Conservation (phyloP, 2,113 vertebrate genomes). For the Ophiodon elongatus region DNA sequence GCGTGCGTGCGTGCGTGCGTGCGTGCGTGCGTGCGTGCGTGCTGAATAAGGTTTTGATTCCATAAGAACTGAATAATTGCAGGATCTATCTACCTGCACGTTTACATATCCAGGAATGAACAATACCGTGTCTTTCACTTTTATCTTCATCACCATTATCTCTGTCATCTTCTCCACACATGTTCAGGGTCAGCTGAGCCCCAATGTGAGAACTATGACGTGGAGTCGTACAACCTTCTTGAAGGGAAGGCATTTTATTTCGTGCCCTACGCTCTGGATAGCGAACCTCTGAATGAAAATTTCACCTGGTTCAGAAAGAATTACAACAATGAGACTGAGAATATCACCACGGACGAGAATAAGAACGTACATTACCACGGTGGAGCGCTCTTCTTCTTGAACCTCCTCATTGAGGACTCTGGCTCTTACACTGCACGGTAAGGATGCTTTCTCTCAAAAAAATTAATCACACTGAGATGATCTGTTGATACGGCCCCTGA, state of each 20-base stretch:
- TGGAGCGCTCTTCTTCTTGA: conserved; percentile 40
- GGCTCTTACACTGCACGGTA: conserved; percentile 55
- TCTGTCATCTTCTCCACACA: background rate
- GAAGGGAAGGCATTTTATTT: conserved; percentile 56
- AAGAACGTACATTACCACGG: conserved; percentile 40
- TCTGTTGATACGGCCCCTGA: background rate
- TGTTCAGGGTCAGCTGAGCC: background rate
- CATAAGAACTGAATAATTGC: too few relatives aligned
- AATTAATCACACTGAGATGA: too few relatives aligned
- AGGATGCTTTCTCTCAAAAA: background rate
- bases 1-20: too few relatives aligned
- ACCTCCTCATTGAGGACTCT: conserved; percentile 19
- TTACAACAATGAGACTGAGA: accelerated
- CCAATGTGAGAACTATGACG: accelerated
- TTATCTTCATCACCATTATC: background rate
- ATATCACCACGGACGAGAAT: conserved; percentile 26
- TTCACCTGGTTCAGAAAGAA: conserved; percentile 54
- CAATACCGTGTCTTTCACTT: background rate
- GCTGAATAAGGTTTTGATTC: too few relatives aligned
- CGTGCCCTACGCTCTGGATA: accelerated
- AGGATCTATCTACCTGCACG: background rate
- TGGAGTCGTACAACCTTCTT: accelerated
- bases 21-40: too few relatives aligned
- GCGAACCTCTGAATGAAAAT: accelerated
- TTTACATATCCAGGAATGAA: background rate